A percentile compares a stretch with the other conserved stretches of the same genome.
phyloP scores from a whole-genome alignment of 2,888 invertebrate genomes.

The Caenorhabditis sulstoni region DNA sequence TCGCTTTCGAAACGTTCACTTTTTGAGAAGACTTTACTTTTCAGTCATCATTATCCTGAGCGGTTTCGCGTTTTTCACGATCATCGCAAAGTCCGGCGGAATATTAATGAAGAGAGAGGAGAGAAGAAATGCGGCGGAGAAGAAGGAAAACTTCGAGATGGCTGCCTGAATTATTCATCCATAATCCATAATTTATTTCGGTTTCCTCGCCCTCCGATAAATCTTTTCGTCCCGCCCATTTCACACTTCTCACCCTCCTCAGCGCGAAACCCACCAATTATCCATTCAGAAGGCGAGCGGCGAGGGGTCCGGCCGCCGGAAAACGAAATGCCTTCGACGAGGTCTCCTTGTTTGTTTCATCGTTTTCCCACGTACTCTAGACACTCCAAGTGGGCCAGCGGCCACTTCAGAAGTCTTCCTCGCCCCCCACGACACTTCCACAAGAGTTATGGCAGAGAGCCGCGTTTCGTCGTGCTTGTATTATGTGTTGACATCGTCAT shows the following conservation, averaged over 20 bases:
- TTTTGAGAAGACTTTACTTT: neutral
- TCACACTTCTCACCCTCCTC: neutral
- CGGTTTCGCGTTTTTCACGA: conserved; percentile 30
- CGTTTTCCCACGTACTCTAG: conserved; percentile 43
- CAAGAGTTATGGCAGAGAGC: conserved; percentile 11
- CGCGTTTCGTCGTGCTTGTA: neutral
- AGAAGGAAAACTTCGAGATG: conserved; percentile 15
- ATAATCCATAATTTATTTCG: conserved; percentile 9
- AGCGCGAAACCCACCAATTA: conserved; percentile 10
- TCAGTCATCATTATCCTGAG: conserved; percentile 16
- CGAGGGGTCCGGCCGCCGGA: too few species aligned
- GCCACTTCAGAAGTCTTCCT: conserved; percentile 12
- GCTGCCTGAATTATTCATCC: conserved; percentile 8
- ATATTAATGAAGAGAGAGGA: conserved; percentile 15
- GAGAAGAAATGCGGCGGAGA: neutral
- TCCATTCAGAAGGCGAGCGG: neutral
- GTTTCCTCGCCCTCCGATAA: conserved; percentile 1
- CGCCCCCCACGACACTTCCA: too few species aligned
- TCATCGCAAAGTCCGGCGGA: conserved; percentile 17
- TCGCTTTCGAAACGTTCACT: neutral
- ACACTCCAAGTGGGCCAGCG: conserved; percentile 22
- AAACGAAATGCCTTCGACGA: too few species aligned
- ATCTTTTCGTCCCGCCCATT: neutral
- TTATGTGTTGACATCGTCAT: conserved; percentile 34
- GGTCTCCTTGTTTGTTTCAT: conserved; percentile 1